Base-by-base conservation (phyloP, 2,113 vertebrate genomes). In the Macquaria australasica region DNA sequence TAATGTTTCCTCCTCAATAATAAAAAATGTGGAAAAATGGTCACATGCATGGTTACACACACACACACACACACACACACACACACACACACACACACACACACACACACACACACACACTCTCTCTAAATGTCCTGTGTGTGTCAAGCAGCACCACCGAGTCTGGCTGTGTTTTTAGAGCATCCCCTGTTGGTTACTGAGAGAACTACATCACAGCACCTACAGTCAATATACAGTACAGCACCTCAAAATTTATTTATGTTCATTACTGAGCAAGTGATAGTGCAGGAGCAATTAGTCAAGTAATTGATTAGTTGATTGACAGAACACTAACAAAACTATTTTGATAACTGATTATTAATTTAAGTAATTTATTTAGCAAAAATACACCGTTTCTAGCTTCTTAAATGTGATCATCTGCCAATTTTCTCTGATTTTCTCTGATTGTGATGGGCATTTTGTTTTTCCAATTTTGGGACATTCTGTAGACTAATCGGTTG, bases 121-220 rank as follows among this genome's bases (percentile, higher is more conserved):
- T n/a, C n/a, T n/a, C 58, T 23, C 37, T 10, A 56, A 69, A 75
- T 43, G 58, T 39, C 10, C 59, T 16, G 37, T 71, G 20, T 53
- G 45, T 68, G 14, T 73, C 37, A 31, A 31, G 15, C 60, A 68
- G 31, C 51, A 64, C 37, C 53, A 64, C 39, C 10, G 12, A 67
- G 16, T 63, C 18, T 72, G 45, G 2, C 74, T 41, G 21, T 73
- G 67, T 48, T 81, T 87, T 70, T 79, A 60, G 41, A 87, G 86
- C 86, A 58, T 55, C 78, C 53, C 66, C 78, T 73, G 25, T 80
- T 78, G 76, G 87, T 58, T 18, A 75, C 21, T 39, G 20, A 71
- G 37, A 45, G 66, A 73, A 87, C 60, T 75, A 59, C 72, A 72
- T 25, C 15, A 59, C 11, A 48, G 4, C 0, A 12, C 15, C 41